Conservation (phyloP, 2,888 invertebrate species). For the Xylophagus ater region DNA sequence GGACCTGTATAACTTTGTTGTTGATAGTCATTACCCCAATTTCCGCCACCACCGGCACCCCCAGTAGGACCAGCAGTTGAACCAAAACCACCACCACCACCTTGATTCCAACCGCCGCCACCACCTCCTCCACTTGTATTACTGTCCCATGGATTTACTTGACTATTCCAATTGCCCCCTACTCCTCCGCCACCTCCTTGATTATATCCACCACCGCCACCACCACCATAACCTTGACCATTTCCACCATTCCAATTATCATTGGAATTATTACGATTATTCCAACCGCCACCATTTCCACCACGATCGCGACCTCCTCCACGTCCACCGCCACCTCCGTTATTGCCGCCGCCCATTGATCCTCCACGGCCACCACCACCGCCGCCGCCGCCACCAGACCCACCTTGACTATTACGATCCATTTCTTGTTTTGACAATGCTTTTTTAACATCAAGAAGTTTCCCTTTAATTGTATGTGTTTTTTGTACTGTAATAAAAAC, state of each 20-base stretch:
- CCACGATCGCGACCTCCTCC: constrained; percentile 45
- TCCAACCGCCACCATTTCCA: constrained; percentile 39
- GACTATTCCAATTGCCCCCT: constrained; percentile 41
- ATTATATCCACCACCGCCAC: too few relatives aligned
- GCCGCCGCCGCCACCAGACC: constrained; percentile 45
- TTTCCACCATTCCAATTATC: too few relatives aligned
- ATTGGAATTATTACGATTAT: constrained; percentile 33
- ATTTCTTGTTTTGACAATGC: constrained; percentile 82
- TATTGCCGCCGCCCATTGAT: constrained; percentile 42
- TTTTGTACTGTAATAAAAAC: constrained; percentile 62
- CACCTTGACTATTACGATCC: constrained; percentile 45
- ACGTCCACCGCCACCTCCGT: constrained; percentile 43
- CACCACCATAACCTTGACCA: too few relatives aligned
- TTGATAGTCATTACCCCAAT: constrained; percentile 60
- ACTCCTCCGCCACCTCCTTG: constrained; percentile 26
- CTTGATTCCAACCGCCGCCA: constrained; percentile 41
- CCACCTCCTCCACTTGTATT: constrained; percentile 26
- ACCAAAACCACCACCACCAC: constrained; percentile 42
- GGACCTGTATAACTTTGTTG: constrained; percentile 78
- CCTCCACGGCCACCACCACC: constrained; percentile 43
- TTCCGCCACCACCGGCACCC: constrained; percentile 37
- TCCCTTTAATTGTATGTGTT: constrained; percentile 71
- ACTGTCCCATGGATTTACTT: constrained; percentile 38
- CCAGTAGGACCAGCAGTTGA: too few relatives aligned
- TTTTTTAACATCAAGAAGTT: constrained; percentile 86